Base-by-base conservation (phyloP, 2,888 invertebrate species). In the Hipparchia sbordonii region DNA sequence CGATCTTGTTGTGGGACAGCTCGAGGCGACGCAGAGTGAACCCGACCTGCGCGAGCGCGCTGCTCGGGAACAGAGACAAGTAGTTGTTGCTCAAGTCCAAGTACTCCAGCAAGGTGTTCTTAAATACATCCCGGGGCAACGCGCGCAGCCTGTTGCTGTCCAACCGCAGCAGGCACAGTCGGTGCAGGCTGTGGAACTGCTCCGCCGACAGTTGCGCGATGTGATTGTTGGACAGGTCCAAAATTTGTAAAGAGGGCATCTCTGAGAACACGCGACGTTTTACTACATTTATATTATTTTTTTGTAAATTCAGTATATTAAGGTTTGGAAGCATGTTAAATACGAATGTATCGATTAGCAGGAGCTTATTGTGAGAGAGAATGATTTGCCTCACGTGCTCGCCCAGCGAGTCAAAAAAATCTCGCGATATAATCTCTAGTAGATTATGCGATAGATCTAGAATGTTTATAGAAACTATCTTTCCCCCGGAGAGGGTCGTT, bases 31-130 rank as follows among this genome's bases (percentile, higher is more conserved):
- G 93, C 78, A 97, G 85, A 0, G 97, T 97, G 79, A 96, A 95
- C 1, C 97, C 97, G 1, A 97, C 95, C 82, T 96, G 96, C 2
- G 95, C 94, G 76, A 97, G 94, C 1, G 96, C 96, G 45, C 95
- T 94, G 67, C 96, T 95, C 0, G 97, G 97, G 82, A 97, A 96
- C 0, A 96, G 95, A 4, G 95, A 94, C 63, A 97, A 94, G 73
- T 94, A 95, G 84, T 97, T 97, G 75, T 95, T 93, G 66, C 96
- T 95, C 45, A 98, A 93, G 82, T 97, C 96, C 10, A 98, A 89
- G 82, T 96, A 95, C 84, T 97, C 97, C 10, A 97, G 85, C 39
- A 95, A 33, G 0, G 97, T 97, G 76, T 96, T 96, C 82, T 95
- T 95, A 81, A 97, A 96, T 2, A 96, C 95, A 80, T 97, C 97